These are phyloP conservation scores for Glaucopsyche alexis DNA, from an alignment of 2,888 invertebrate genomes.

Conservation along the genomic window DNA sequence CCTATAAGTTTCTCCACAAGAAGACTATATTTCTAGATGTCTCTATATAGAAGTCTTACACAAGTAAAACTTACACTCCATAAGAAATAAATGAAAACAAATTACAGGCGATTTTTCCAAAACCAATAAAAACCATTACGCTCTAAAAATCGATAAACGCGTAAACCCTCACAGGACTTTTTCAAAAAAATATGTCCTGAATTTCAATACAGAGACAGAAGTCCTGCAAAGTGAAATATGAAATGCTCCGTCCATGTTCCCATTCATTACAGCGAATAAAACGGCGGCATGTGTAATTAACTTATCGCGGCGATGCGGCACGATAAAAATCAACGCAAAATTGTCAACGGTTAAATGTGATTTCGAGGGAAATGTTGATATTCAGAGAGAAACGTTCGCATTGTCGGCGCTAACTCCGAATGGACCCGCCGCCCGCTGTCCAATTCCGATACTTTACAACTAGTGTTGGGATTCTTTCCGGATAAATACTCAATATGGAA, in stretches of 20 bases:
- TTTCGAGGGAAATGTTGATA: constrained; percentile 66
- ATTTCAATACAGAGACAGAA: constrained; percentile 1
- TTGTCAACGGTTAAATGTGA: constrained; percentile 55
- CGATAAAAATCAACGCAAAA: constrained; percentile 50
- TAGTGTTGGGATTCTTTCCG: no score
- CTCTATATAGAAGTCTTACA: no score
- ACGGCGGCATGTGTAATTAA: constrained; percentile 54
- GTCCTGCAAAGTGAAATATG: constrained; percentile 15
- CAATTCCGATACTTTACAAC: constrained; percentile 78
- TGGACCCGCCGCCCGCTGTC: constrained; percentile 62
- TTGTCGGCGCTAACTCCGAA: constrained; percentile 69
- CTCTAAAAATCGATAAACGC: neutral
- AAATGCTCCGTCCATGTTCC: constrained; percentile 27
- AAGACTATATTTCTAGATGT: no score
- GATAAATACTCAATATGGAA: no score
- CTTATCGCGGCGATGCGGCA: constrained; percentile 49
- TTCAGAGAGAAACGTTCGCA: constrained; percentile 59
- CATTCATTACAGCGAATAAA: constrained; percentile 40
- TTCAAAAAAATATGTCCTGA: neutral
- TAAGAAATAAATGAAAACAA: neutral
- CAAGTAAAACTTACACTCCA: neutral
- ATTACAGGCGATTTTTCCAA: no score
- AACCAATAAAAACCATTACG: neutral
- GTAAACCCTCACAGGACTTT: neutral
- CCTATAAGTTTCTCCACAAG: neutral